These are phyloP conservation scores for Dryobotodes eremita DNA, from an alignment of 2,888 invertebrate species.

Conservation along the genomic window DNA sequence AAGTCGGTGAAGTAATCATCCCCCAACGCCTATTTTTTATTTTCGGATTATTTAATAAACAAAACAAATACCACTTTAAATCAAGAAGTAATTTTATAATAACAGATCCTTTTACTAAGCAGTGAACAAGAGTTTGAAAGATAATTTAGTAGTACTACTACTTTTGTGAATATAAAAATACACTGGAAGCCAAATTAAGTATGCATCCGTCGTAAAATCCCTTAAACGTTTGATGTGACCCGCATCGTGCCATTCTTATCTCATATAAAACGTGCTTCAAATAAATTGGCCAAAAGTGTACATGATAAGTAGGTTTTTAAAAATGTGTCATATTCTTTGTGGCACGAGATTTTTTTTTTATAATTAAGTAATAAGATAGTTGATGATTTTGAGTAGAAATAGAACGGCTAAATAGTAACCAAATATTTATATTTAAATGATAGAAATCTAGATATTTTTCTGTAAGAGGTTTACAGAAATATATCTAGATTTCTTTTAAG, in stretches of 20 bases:
- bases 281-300: constrained; percentile 63
- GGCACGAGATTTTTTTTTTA: neutral
- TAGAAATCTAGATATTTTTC: too few relatives aligned
- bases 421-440: too few relatives aligned
- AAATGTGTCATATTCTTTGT: neutral
- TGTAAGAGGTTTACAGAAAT: neutral
- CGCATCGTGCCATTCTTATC: constrained; percentile 64
- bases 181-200: constrained; percentile 65
- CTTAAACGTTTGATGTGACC: constrained; percentile 68
- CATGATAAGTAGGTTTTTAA: constrained; percentile 16
- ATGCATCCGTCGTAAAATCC: constrained; percentile 67
- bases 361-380: neutral
- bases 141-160: constrained; percentile 31
- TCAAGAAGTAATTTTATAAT: neutral
- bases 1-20: neutral
- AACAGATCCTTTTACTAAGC: neutral
- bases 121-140: constrained; percentile 10
- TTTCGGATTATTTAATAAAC: neutral
- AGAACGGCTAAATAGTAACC: too few relatives aligned
- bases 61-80: neutral
- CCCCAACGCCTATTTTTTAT: neutral
- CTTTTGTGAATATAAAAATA: constrained; percentile 51
- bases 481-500: too few relatives aligned
- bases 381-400: neutral
- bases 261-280: constrained; percentile 65